These are phyloP conservation scores for Caenorhabditis remanei DNA, from an alignment of 1,140 invertebrate species.

Conservation along the genomic window DNA sequence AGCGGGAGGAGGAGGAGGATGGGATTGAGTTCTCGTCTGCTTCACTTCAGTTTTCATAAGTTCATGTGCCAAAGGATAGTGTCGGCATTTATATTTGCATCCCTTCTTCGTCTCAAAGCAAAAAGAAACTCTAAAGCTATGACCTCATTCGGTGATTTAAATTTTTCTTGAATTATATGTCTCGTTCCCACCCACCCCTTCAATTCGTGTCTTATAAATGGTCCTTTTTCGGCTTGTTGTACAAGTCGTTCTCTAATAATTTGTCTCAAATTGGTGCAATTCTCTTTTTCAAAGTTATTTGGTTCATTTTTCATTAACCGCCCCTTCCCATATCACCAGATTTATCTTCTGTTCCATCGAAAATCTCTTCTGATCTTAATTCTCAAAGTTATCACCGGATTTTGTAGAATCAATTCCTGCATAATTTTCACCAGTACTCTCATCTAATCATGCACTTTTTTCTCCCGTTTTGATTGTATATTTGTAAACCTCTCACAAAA, in stretches of 20 bases:
- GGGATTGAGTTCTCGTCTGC: slow-evolving; percentile 8
- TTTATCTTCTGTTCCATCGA: slow-evolving; percentile 49
- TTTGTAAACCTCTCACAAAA: slow-evolving; percentile 36
- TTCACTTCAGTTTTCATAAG: background rate
- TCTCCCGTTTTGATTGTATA: slow-evolving; percentile 39
- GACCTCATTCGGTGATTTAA: slow-evolving; percentile 43
- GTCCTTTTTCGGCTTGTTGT: background rate
- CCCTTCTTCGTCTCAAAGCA: slow-evolving; percentile 2
- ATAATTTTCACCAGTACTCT: slow-evolving; percentile 26
- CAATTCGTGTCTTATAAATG: slow-evolving; percentile 31
- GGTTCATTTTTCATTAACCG: background rate
- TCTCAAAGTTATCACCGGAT: background rate
- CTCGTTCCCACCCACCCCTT: background rate
- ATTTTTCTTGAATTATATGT: background rate
- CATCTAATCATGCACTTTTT: background rate
- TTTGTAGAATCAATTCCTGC: slow-evolving; percentile 27
- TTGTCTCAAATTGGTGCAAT: slow-evolving; percentile 46
- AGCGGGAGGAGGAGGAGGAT: background rate
- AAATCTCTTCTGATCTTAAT: slow-evolving; percentile 39
- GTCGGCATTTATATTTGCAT: slow-evolving; percentile 30
- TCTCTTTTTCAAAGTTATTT: background rate
- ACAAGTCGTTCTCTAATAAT: background rate
- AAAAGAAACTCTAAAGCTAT: slow-evolving; percentile 19
- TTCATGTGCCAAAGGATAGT: slow-evolving; percentile 39
- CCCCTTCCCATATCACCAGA: background rate